phyloP scores from a whole-genome alignment of 2,797 vertebrate genomes.

The Pipistrellus pipistrellus region DNA sequence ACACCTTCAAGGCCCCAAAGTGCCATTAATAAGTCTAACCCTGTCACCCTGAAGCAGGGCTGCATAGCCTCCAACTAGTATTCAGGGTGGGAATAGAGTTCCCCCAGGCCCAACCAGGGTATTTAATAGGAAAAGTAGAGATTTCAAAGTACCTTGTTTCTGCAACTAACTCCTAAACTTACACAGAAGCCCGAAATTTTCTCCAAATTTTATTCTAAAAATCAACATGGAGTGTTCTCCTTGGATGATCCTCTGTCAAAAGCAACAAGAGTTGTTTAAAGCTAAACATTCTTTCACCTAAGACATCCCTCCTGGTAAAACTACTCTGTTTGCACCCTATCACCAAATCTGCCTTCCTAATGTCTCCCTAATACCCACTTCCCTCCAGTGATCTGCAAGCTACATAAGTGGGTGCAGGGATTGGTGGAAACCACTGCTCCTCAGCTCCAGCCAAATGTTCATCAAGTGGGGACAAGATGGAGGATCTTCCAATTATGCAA shows the following conservation, averaged over 20 bases:
- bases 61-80: neutral
- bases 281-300: neutral
- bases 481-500: neutral
- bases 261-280: conserved; percentile 14
- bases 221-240: neutral
- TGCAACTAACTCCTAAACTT: conserved; percentile 23
- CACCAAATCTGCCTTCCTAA: conserved; percentile 45
- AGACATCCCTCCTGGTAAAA: conserved; percentile 44
- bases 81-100: neutral
- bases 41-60: neutral
- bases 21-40: conserved; percentile 3
- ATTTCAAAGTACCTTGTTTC: conserved; percentile 17
- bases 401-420: neutral
- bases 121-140: neutral
- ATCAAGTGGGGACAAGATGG: neutral
- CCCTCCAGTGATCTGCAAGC: neutral
- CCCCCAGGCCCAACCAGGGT: neutral
- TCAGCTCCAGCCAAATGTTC: neutral
- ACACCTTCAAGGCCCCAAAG: neutral
- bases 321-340: conserved; percentile 6
- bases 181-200: conserved; percentile 6
- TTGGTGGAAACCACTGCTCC: neutral
- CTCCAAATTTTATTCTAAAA: conserved; percentile 47
- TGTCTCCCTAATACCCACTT: neutral
- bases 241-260: neutral